A percentile compares a stretch with the other conserved stretches of the same genome.
phyloP scores from a whole-genome alignment of 2,113 vertebrate genomes.

The Burhinus bistriatus region DNA sequence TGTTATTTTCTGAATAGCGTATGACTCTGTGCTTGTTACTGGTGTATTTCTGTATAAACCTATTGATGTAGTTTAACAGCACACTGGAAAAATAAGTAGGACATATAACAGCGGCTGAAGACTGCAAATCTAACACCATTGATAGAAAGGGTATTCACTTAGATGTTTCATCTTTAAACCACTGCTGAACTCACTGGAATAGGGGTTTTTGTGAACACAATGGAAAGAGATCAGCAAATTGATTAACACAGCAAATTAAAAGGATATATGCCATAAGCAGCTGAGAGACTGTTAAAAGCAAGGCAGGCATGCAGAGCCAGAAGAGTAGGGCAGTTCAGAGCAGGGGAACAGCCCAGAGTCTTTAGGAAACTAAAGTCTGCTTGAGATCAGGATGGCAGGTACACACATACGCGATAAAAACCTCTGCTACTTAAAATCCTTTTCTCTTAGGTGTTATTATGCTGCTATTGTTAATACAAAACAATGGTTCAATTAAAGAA shows the following conservation, averaged over 20 bases:
- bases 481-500: background rate
- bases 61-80: background rate
- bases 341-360: background rate
- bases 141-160: background rate
- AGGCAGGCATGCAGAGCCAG: background rate
- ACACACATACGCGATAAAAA: background rate
- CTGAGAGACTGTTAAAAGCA: background rate
- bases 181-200: background rate
- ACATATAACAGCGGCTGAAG: background rate
- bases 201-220: background rate
- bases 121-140: background rate
- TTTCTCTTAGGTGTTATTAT: background rate
- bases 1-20: background rate
- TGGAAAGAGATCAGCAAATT: background rate
- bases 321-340: background rate
- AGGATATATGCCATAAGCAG: background rate
- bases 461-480: background rate
- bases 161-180: background rate
- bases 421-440: background rate
- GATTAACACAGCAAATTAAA: background rate
- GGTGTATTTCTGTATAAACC: background rate
- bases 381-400: background rate
- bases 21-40: background rate
- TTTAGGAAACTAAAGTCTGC: background rate
- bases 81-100: background rate